Base-by-base conservation (phyloP, 2,888 invertebrate species). In the Germaria angustata region DNA sequence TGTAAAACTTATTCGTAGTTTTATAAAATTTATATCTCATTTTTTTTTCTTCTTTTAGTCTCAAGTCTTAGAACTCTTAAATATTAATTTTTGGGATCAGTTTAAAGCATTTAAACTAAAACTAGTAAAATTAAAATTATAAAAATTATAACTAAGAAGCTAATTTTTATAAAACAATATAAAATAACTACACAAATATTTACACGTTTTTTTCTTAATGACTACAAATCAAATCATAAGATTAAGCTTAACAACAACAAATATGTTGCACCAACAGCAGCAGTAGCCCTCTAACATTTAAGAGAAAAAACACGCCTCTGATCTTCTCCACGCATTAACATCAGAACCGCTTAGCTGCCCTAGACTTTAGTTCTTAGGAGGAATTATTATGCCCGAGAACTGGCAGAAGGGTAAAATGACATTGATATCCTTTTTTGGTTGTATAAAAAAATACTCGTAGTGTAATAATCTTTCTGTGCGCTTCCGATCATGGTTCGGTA, bases 21-120 rank as follows among this genome's bases (percentile, higher is more conserved):
- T 68, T 69, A 66, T 68, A 79, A 72, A 65, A 61, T 9, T 55
- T 34, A 28, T 77, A 41, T 28, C 4, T 39, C 2, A 11, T 57
- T 51, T 22, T 24, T 69, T 41, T 78, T 63, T 53, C 24, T 53
- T 17, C 65, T 24, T 34, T 17, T 63, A 55, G 24, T 65, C 44
- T 75, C 80, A 81, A 84, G 84, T 84, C 81, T 84, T 84, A 81
- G 22, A 84, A 84, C 80, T 85, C 85, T 85, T 85, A 84, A 84
- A 84, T 85, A 76, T 76, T 77, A 65, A 69, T 80, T 76, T 78
- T 84, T 81, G 81, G 75, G 79, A 72, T 84, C 59, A 53, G 55
- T 81, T 84, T 81, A 76, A 79, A 76, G 77, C 72, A 44, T 63
- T 72, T 72, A 57, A 72, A 76, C 57, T 77, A 72, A 5, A 68